Conservation (phyloP, 1,140 invertebrate genomes). For the Drosophila lacertosa region DNA sequence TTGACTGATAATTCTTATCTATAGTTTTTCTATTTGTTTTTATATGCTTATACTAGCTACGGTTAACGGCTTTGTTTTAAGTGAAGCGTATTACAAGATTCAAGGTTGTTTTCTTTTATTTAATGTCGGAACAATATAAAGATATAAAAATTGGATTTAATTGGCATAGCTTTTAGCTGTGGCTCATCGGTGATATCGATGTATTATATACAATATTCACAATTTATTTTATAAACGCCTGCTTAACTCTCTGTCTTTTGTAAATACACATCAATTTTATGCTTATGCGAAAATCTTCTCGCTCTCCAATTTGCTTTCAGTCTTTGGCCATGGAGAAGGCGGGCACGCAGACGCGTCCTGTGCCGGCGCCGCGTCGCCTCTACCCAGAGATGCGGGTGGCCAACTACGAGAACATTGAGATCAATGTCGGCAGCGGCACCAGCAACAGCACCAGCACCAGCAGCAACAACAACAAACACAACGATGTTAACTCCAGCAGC, state of each 20-base stretch:
- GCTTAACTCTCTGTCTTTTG: not conserved
- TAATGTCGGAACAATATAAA: no score
- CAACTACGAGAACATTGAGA: conserved; percentile 78
- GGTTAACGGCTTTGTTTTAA: no score
- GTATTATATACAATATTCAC: no score
- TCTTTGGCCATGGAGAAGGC: conserved; percentile 53
- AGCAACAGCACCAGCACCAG: not conserved
- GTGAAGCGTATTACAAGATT: no score
- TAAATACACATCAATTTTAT: conserved; percentile 13
- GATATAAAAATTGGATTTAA: no score
- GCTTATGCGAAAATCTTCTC: conserved; percentile 14
- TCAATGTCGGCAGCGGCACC: conserved; percentile 43
- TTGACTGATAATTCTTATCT: no score
- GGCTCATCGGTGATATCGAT: no score
- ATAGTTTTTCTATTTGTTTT: no score
- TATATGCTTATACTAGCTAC: no score
- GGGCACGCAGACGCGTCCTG: conserved; percentile 61
- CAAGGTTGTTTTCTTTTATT: no score
- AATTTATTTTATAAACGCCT: no score
- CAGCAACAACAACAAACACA: conserved; percentile 22
- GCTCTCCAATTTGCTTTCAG: conserved; percentile 12
- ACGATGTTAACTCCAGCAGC: conserved; percentile 9
- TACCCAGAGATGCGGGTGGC: conserved; percentile 61
- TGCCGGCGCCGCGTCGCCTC: conserved; percentile 77
- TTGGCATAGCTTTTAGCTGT: no score